Base-by-base conservation (phyloP, 64 coral and sea anemone species). In the Acropora yongei region DNA sequence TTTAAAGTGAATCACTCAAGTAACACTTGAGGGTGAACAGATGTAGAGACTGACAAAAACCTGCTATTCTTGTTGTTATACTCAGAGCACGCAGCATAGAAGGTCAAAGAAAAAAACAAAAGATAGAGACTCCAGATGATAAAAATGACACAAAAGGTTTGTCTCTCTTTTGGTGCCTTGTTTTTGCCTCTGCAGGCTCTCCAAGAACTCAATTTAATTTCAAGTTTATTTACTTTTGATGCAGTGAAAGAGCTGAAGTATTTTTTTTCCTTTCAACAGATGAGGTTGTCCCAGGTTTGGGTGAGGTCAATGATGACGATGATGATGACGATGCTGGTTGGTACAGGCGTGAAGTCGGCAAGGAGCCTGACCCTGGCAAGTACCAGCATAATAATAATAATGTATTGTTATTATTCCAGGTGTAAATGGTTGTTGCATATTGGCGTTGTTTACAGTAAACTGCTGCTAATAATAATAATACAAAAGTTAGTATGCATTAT, bases 281-380 rank as follows among this genome's bases (percentile, higher is more conserved):
- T 47, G 82, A 85, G 5, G 65, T 85, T 3, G 14, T 44, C 65
- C 69, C 49, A 65, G 60, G 46, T 39, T 45, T 45, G 71, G 76
- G 73, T 87, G 78, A 91, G 17, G 53, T 60, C 48, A 69, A 74
- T 78, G 63, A 81, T 43, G 53, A 8, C 20, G 96, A 95, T 75
- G 93, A 98, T 43, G 53, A 8, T 43, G 96, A 95, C 66, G 93
- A 98, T 95, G 88, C 77, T 53, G 75, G 91, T 68, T 99, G 97
- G 97, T 99, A 96, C 67, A 88, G 92, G 63, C 69, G 91, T 47
- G 94, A 99, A 75, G 94, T 99, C 76, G 97, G 97, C 3, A 91
- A 82, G 41, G 97, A 99, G 61, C 97, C 97, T 6, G 97, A 99
- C 71, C 68, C 88, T 86, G 97, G 97, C 96, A 74, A 71, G 45